These are phyloP conservation scores for Lysandra coridon DNA, from an alignment of 2,888 invertebrate genomes.

Conservation along the genomic window DNA sequence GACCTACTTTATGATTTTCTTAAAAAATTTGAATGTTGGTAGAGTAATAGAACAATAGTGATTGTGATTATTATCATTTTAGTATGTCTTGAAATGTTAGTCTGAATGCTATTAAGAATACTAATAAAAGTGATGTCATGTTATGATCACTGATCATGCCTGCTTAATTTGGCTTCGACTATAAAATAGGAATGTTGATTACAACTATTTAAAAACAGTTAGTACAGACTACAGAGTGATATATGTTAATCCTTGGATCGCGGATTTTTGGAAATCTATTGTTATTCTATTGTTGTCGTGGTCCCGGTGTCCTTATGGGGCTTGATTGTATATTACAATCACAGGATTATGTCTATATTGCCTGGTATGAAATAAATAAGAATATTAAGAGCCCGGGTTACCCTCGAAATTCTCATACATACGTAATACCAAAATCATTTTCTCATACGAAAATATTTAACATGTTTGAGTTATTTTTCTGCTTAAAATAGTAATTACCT, in stretches of 20 bases:
- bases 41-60: not conserved
- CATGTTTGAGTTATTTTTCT: too few species aligned
- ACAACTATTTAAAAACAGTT: not conserved
- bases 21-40: not conserved
- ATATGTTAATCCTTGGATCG: too few species aligned
- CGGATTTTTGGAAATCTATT: too few species aligned
- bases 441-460: too few species aligned
- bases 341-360: too few species aligned
- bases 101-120: not conserved
- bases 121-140: constrained; percentile 10
- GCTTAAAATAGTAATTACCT: too few species aligned
- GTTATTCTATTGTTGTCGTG: too few species aligned
- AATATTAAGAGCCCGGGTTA: too few species aligned
- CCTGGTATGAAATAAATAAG: too few species aligned
- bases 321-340: not conserved
- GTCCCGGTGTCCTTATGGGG: too few species aligned
- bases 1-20: not conserved
- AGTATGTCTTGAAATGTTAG: not conserved
- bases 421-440: too few species aligned
- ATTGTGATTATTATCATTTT: not conserved
- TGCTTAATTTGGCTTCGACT: not conserved
- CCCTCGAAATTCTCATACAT: too few species aligned
- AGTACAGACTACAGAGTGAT: not conserved
- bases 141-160: not conserved
- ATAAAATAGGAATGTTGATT: not conserved